Conservation (phyloP, 2,113 vertebrate genomes). For the Galbula dea region DNA sequence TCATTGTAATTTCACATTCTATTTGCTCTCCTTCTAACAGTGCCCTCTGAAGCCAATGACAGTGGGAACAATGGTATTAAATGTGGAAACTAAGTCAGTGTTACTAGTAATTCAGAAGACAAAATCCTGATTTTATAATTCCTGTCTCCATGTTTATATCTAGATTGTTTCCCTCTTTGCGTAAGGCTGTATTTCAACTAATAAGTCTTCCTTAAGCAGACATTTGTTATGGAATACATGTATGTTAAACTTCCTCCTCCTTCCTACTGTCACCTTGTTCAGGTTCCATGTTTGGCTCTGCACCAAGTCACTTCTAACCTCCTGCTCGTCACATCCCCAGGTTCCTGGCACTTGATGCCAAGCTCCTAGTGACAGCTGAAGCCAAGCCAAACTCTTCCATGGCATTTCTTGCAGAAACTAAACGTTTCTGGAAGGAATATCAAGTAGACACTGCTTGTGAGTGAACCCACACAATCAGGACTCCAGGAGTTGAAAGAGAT, state of each 20-base stretch:
- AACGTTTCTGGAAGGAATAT: neutral
- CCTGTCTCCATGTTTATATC: neutral
- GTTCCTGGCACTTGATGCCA: neutral
- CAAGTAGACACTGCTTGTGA: neutral
- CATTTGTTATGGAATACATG: neutral
- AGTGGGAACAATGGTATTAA: neutral
- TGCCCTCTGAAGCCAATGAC: neutral
- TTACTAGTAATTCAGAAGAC: neutral
- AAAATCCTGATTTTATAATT: neutral
- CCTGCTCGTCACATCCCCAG: rapidly evolving
- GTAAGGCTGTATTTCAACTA: neutral
- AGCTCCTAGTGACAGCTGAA: neutral
- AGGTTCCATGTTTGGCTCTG: neutral
- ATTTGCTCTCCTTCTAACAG: neutral
- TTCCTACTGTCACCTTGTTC: neutral
- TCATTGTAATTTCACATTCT: neutral
- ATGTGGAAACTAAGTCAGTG: neutral
- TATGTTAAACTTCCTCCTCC: neutral
- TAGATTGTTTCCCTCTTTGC: neutral
- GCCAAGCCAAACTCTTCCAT: neutral
- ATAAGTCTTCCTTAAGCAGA: neutral
- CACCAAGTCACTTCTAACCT: neutral
- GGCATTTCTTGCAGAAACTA: neutral
- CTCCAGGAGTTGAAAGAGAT: neutral
- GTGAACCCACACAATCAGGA: neutral